Conservation (phyloP, 2,797 vertebrate genomes). For the Pitangus sulphuratus region DNA sequence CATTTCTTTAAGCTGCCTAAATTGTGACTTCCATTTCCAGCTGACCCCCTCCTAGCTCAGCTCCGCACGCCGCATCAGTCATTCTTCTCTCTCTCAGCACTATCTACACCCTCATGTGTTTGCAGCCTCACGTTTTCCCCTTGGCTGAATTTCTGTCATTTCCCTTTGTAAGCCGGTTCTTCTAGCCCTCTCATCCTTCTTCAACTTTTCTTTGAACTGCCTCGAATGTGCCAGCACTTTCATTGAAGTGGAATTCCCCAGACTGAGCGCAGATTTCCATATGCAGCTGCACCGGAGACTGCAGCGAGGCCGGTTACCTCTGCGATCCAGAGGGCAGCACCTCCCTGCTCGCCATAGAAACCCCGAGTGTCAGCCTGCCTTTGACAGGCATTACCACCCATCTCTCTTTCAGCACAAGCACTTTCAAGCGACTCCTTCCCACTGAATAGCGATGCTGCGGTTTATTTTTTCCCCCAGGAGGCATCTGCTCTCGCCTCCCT, state of each 20-base stretch:
- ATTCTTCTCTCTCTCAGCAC: neutral
- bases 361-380: constrained; percentile 38
- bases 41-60: constrained; percentile 12
- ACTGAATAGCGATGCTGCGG: constrained; percentile 60
- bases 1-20: neutral
- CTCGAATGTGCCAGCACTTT: constrained; percentile 65
- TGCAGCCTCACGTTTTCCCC: constrained; percentile 64
- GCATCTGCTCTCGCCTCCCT: constrained; percentile 65
- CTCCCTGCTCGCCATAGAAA: constrained; percentile 67
- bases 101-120: constrained; percentile 54
- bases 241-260: constrained; percentile 70
- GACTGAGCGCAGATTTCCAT: constrained; percentile 59
- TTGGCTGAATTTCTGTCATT: constrained; percentile 70
- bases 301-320: constrained; percentile 3
- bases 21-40: constrained; percentile 42
- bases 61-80: neutral
- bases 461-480: constrained; percentile 61
- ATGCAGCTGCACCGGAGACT: constrained; percentile 38
- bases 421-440: constrained; percentile 62
- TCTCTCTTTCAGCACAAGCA: constrained; percentile 62
- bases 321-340: constrained; percentile 57
- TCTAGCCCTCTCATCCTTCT: constrained; percentile 63
- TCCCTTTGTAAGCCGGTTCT: constrained; percentile 64
- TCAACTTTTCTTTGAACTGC: constrained; percentile 68
- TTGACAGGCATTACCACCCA: constrained; percentile 66